Evolutionary conservation across 2,113 vertebrate species (phyloP).

Genomic region (Struthio camelus): DNA sequence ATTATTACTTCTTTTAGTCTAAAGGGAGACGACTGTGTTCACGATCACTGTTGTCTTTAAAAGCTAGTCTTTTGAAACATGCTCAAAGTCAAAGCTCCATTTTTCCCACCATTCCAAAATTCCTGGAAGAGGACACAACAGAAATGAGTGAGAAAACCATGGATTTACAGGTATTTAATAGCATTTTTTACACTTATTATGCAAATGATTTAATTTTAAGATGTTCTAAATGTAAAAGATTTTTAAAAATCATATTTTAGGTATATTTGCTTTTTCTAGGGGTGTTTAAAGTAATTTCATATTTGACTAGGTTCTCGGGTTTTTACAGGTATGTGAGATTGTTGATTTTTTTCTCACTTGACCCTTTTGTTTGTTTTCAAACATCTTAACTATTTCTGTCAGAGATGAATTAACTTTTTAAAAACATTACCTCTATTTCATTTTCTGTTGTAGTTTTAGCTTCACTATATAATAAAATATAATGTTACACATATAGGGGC

Average conservation of each 20-base stretch:
- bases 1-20: conserved; percentile 66
- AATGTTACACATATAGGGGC: too few relatives aligned
- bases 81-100: conserved; percentile 51
- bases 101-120: conserved; percentile 78
- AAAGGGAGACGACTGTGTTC: conserved; percentile 70
- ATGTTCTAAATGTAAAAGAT: not conserved
- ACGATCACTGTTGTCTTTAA: conserved; percentile 80
- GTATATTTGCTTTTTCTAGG: not conserved
- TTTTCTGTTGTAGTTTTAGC: not conserved
- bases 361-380: not conserved
- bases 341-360: not conserved
- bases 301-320: not conserved
- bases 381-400: not conserved
- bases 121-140: conserved; percentile 77
- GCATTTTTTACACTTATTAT: not conserved
- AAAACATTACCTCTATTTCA: not conserved
- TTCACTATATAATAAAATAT: not conserved
- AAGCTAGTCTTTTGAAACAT: conserved; percentile 76
- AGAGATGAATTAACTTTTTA: not conserved
- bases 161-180: conserved; percentile 75
- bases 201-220: not conserved
- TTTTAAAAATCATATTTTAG: not conserved
- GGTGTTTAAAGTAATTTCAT: not conserved
- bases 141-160: conserved; percentile 65
- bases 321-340: not conserved